Percentiles rank a stretch among this genome's conserved stretches.
phyloP scores from a whole-genome alignment of 1,140 invertebrate species.

The Ceratosolen solmsi region DNA sequence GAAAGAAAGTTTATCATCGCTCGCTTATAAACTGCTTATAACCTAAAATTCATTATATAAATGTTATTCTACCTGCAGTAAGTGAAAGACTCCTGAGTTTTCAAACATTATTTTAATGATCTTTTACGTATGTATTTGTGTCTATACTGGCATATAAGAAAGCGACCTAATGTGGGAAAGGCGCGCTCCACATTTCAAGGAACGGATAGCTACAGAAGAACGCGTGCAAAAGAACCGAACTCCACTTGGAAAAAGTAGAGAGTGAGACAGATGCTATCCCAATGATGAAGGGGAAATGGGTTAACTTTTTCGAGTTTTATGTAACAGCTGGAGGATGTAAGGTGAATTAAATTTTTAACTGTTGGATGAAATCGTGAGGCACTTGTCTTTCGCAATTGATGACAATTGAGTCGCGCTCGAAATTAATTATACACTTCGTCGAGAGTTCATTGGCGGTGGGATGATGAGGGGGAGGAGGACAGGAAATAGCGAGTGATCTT shows the following conservation, averaged over 20 bases:
- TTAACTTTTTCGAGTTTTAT: not conserved
- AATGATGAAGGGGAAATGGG: not conserved
- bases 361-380: not conserved
- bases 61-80: not conserved
- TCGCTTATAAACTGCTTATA: too few species aligned
- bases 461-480: too few species aligned
- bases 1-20: too few species aligned
- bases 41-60: too few species aligned
- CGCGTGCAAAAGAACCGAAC: not conserved
- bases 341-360: not conserved
- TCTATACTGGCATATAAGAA: not conserved
- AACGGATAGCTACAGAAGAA: not conserved
- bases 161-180: conserved; percentile 20
- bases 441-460: too few species aligned
- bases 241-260: too few species aligned
- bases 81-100: not conserved
- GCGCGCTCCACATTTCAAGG: conserved; percentile 9
- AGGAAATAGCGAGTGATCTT: too few species aligned
- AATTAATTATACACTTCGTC: too few species aligned
- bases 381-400: too few species aligned
- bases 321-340: not conserved
- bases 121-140: not conserved
- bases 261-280: not conserved
- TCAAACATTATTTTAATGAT: conserved; percentile 12
- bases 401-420: too few species aligned